Evolutionary conservation across 1,140 invertebrate genomes (phyloP).

Genomic region (Amyelois transitella): DNA sequence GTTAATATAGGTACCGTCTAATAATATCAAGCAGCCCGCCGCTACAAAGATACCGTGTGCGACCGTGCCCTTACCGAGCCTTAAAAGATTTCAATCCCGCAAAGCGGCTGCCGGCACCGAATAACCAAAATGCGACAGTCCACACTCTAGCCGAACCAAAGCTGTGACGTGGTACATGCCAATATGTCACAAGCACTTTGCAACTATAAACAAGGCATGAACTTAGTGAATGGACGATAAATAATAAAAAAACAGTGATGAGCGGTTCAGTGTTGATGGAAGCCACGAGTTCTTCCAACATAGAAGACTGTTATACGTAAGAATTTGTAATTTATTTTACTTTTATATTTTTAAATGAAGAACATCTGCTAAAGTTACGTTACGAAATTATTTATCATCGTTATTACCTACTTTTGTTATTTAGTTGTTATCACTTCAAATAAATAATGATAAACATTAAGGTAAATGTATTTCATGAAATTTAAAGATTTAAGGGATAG

Average conservation of each 20-base stretch:
- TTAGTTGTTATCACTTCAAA: too few relatives aligned
- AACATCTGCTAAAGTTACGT: neutral
- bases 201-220: neutral
- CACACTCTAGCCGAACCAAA: too few relatives aligned
- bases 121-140: neutral
- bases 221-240: neutral
- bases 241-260: constrained; percentile 25
- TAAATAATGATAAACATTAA: too few relatives aligned
- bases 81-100: constrained; percentile 2
- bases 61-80: neutral
- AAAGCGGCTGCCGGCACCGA: neutral
- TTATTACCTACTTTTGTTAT: neutral
- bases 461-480: too few relatives aligned
- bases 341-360: neutral
- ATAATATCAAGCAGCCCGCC: too few relatives aligned
- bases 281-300: constrained; percentile 36
- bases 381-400: neutral
- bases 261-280: constrained; percentile 39
- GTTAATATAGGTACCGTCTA: too few relatives aligned
- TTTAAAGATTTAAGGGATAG: constrained; percentile 5
- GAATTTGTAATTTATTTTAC: constrained; percentile 15
- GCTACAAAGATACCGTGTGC: neutral
- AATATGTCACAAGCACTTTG: neutral
- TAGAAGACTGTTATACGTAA: constrained; percentile 55
- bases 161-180: neutral